Percentiles rank a stretch among this genome's conserved stretches.
phyloP scores from a whole-genome alignment of 1,140 invertebrate genomes.

The Heliothis subflexa region DNA sequence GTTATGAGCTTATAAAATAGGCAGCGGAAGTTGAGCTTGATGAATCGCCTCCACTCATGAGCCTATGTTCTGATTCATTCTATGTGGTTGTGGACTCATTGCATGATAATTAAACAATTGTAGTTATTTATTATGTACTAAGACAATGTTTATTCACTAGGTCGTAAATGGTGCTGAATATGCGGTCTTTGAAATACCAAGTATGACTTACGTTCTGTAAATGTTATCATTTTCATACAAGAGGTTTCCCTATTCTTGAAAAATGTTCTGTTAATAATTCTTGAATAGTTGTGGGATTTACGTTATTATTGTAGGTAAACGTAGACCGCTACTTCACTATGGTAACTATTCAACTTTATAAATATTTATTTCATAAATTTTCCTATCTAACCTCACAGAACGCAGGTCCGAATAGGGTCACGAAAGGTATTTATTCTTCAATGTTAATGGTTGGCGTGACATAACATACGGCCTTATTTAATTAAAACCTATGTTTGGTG shows the following conservation, averaged over 20 bases:
- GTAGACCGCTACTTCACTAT: not conserved
- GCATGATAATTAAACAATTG: constrained; percentile 45
- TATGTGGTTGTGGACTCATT: constrained; percentile 35
- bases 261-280: not conserved
- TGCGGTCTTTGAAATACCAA: constrained; percentile 28
- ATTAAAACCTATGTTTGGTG: constrained; percentile 8
- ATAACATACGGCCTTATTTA: constrained; percentile 48
- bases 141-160: constrained; percentile 32
- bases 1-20: constrained; percentile 59
- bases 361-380: too few relatives aligned
- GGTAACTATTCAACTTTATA: too few relatives aligned
- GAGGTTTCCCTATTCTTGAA: not conserved
- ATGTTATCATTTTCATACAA: not conserved
- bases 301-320: not conserved
- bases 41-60: constrained; percentile 51
- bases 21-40: constrained; percentile 65
- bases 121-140: constrained; percentile 45
- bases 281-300: not conserved
- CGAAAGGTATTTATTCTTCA: constrained; percentile 62
- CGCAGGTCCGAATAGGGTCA: constrained; percentile 38
- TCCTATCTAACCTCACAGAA: too few relatives aligned
- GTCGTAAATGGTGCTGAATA: constrained; percentile 44
- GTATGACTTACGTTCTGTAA: not conserved
- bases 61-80: constrained; percentile 46
- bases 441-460: constrained; percentile 64